Conservation (phyloP, 2,888 invertebrate species). For the Chloromyia formosa region DNA sequence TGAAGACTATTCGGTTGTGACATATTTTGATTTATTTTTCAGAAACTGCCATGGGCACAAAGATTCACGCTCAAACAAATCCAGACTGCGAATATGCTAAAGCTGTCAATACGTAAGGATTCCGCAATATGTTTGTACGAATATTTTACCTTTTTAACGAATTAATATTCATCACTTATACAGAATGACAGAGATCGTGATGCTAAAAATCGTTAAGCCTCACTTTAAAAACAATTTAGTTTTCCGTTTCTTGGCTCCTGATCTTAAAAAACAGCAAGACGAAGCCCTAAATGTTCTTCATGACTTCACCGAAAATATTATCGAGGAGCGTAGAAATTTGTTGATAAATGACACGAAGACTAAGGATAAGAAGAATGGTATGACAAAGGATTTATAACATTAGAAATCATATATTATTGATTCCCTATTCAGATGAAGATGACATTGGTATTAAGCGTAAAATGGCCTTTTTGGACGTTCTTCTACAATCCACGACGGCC, state of each 20-base stretch:
- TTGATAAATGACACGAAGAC: neutral
- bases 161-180: neutral
- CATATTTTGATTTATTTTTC: too few species aligned
- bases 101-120: constrained; percentile 71
- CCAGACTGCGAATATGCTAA: constrained; percentile 73
- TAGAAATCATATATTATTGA: too few species aligned
- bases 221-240: constrained; percentile 54
- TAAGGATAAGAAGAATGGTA: neutral
- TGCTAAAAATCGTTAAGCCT: constrained; percentile 51
- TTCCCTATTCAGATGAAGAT: constrained; percentile 48
- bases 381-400: too few species aligned
- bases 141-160: too few species aligned
- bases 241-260: constrained; percentile 45
- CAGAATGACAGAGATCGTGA: constrained; percentile 46
- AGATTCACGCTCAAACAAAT: constrained; percentile 74
- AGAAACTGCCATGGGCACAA: constrained; percentile 77
- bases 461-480: constrained; percentile 72
- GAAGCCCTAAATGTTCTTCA: constrained; percentile 57
- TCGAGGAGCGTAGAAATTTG: constrained; percentile 55
- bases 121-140: neutral
- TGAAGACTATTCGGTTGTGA: too few species aligned
- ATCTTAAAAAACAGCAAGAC: constrained; percentile 46
- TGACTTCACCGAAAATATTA: constrained; percentile 58
- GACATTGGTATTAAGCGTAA: constrained; percentile 67
- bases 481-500: constrained; percentile 67